These are phyloP conservation scores for Rhopalosiphum padi DNA, from an alignment of 1,140 invertebrate genomes.

Conservation along the genomic window DNA sequence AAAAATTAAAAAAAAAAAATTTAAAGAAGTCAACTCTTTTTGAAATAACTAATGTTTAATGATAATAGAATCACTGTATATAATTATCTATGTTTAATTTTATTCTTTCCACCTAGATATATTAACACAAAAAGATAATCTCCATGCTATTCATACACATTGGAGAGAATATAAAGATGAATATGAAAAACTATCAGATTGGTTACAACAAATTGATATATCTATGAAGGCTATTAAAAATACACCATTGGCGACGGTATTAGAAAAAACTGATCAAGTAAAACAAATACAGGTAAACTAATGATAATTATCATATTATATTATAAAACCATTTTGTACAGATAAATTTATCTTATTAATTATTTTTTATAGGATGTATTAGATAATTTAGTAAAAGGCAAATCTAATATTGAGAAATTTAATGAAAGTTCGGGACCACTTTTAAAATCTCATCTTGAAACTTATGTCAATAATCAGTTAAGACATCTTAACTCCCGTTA, in stretches of 20 bases:
- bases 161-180: constrained; percentile 93
- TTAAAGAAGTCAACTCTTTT: too few relatives aligned
- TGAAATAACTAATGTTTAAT: too few relatives aligned
- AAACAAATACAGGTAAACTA: constrained; percentile 70
- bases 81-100: constrained; percentile 29
- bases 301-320: not conserved
- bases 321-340: not conserved
- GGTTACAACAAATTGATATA: constrained; percentile 92
- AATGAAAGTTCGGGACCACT: constrained; percentile 79
- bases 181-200: constrained; percentile 88
- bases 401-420: constrained; percentile 83
- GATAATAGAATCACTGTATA: not conserved
- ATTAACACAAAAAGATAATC: constrained; percentile 80
- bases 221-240: constrained; percentile 90
- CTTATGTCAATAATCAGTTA: constrained; percentile 90
- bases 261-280: constrained; percentile 87
- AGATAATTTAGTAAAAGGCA: constrained; percentile 77
- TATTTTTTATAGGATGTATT: constrained; percentile 71
- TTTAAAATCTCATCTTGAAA: constrained; percentile 84
- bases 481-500: constrained; percentile 90
- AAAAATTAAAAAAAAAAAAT: too few relatives aligned
- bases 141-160: constrained; percentile 81
- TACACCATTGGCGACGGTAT: constrained; percentile 78
- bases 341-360: not conserved
- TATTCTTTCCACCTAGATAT: constrained; percentile 70